Evolutionary conservation across 2,113 vertebrate species (phyloP).

Genomic region (Siniperca chuatsi): DNA sequence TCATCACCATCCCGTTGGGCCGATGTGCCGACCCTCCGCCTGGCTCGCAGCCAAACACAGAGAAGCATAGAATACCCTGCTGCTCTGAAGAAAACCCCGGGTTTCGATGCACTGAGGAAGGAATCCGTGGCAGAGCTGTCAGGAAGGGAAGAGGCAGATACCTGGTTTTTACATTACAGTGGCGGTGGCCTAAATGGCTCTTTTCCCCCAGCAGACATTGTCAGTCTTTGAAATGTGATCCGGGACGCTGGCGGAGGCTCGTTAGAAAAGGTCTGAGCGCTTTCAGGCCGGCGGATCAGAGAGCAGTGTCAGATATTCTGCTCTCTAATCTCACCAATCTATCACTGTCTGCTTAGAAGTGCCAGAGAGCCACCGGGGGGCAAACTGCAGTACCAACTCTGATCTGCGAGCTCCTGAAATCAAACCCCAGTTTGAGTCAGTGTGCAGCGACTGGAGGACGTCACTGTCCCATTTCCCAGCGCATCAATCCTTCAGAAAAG

Average conservation of each 20-base stretch:
- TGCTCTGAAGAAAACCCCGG: constrained; percentile 96
- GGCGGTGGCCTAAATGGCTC: constrained; percentile 82
- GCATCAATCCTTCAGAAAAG: too few species aligned
- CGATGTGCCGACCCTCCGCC: constrained; percentile 40
- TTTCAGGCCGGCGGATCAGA: constrained; percentile 68
- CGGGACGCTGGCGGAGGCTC: constrained; percentile 65
- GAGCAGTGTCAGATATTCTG: constrained; percentile 50
- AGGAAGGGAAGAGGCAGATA: constrained; percentile 80
- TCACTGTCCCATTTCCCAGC: too few species aligned
- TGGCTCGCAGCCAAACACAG: constrained; percentile 88
- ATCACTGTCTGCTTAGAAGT: constrained; percentile 60
- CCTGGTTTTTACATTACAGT: constrained; percentile 90
- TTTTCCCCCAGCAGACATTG: constrained; percentile 77
- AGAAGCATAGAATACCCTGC: constrained; percentile 94
- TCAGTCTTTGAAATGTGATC: constrained; percentile 86
- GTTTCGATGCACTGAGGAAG: constrained; percentile 90
- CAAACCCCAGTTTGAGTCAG: constrained; percentile 1
- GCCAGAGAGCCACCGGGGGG: constrained; percentile 30
- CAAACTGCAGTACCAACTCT: not conserved
- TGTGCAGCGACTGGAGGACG: not conserved
- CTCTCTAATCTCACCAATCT: constrained; percentile 58
- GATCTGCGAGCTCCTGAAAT: constrained; percentile 6
- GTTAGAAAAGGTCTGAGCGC: constrained; percentile 85
- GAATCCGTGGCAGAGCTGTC: constrained; percentile 91
- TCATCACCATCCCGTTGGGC: constrained; percentile 22